Evolutionary conservation across 2,113 vertebrate species (phyloP).

Genomic region (Triplophysa rosa): DNA sequence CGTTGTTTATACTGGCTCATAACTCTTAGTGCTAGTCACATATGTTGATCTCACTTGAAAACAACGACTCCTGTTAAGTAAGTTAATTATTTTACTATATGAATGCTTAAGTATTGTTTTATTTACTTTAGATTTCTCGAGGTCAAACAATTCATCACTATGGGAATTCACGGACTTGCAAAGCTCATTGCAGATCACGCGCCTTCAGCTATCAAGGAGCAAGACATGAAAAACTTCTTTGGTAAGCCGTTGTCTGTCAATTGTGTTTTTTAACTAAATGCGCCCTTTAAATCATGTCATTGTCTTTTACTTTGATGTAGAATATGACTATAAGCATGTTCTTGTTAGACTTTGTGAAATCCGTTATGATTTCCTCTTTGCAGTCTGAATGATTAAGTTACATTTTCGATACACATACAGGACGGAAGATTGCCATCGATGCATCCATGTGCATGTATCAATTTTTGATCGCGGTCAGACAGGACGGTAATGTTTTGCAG

Average conservation of each 20-base stretch:
- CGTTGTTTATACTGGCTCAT: not conserved
- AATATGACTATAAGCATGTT: too few relatives aligned
- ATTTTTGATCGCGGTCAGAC: conserved; percentile 94
- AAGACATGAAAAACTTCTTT: conserved; percentile 94
- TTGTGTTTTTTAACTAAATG: too few relatives aligned
- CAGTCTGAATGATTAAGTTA: not conserved
- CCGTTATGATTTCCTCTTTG: too few relatives aligned
- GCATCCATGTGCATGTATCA: conserved; percentile 99
- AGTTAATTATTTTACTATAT: not conserved
- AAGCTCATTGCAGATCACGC: conserved; percentile 93
- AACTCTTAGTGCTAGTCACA: not conserved
- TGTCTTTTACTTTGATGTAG: too few relatives aligned
- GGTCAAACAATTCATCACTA: conserved; percentile 55
- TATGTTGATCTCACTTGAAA: too few relatives aligned
- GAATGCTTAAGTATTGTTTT: not conserved
- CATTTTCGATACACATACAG: conserved; percentile 50
- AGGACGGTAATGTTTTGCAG: conserved; percentile 90
- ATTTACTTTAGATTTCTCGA: conserved; percentile 23
- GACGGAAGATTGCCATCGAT: conserved; percentile 92
- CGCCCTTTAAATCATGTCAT: too few relatives aligned
- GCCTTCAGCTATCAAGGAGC: conserved; percentile 87
- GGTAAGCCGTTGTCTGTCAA: conserved; percentile 61
- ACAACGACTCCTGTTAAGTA: not conserved
- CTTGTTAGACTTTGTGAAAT: too few relatives aligned
- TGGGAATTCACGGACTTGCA: conserved; percentile 96